A percentile compares a stretch with the other conserved stretches of the same genome.
These are phyloP conservation scores for Sula dactylatra DNA, from an alignment of 2,113 vertebrate species.

Conservation along the genomic window DNA sequence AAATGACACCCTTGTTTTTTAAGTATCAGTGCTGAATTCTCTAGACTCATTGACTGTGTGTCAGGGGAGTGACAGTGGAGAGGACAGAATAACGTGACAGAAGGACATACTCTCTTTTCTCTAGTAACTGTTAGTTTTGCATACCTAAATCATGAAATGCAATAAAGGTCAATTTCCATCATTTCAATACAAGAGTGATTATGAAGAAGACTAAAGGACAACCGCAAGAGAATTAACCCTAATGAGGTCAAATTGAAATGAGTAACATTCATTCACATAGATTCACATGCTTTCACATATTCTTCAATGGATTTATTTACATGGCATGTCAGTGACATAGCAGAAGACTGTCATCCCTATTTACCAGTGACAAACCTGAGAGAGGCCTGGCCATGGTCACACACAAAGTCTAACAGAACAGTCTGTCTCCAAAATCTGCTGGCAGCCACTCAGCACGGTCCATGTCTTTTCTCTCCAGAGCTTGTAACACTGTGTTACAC, in stretches of 20 bases:
- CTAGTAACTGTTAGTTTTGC: background rate
- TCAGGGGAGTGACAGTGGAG: background rate
- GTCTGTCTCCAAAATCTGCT: rapidly evolving
- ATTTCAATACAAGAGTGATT: background rate
- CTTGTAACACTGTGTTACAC: background rate
- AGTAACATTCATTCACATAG: background rate
- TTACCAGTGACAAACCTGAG: background rate
- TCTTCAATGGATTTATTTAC: background rate
- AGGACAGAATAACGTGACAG: background rate
- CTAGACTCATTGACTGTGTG: background rate
- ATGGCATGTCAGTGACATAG: background rate
- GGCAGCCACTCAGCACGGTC: background rate
- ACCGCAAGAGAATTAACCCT: background rate
- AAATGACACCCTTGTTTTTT: background rate
- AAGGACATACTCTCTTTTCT: background rate
- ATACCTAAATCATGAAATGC: background rate
- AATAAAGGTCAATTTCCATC: background rate
- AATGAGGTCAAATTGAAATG: background rate
- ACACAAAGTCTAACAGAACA: background rate
- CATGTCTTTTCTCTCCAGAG: background rate
- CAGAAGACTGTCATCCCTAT: background rate
- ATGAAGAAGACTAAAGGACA: background rate
- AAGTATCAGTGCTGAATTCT: background rate
- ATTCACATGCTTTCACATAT: background rate
- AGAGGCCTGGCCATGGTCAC: background rate